Conservation (phyloP, 2,797 vertebrate species). For the Eulemur mongoz region DNA sequence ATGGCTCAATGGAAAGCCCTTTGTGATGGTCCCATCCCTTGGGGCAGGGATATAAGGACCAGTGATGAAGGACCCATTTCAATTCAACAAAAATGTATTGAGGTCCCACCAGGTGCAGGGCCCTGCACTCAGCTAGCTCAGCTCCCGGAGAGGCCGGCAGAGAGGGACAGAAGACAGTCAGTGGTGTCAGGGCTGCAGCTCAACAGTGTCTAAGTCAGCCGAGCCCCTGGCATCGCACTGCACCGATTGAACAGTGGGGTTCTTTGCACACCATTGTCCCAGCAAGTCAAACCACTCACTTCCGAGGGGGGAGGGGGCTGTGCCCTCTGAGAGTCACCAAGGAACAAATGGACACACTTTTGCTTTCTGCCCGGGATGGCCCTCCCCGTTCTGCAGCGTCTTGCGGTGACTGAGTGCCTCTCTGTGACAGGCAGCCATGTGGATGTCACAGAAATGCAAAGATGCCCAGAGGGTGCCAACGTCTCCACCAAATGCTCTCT, state of each 20-base stretch:
- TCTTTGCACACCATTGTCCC: constrained; percentile 39
- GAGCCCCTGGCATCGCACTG: constrained; percentile 34
- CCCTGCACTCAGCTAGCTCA: neutral
- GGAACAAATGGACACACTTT: neutral
- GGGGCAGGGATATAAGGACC: neutral
- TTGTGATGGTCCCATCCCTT: constrained; percentile 22
- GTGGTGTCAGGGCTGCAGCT: neutral
- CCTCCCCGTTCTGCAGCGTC: neutral
- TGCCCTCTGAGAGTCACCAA: neutral
- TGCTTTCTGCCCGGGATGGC: neutral
- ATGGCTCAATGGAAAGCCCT: constrained; percentile 22
- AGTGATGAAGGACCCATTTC: constrained; percentile 62
- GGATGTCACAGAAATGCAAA: neutral
- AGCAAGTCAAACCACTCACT: neutral
- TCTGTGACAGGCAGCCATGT: neutral
- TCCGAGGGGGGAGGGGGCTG: neutral
- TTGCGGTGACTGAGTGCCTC: neutral
- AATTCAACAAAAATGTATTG: constrained; percentile 63
- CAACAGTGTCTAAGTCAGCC: neutral
- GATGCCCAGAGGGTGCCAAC: neutral
- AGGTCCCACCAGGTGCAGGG: constrained; percentile 59
- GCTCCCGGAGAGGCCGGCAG: neutral
- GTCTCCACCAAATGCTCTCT: neutral
- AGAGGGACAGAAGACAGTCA: neutral
- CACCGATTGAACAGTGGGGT: neutral